A percentile compares a stretch with the other conserved stretches of the same genome.
phyloP scores from a whole-genome alignment of 2,113 vertebrate species.

The Scortum barcoo region DNA sequence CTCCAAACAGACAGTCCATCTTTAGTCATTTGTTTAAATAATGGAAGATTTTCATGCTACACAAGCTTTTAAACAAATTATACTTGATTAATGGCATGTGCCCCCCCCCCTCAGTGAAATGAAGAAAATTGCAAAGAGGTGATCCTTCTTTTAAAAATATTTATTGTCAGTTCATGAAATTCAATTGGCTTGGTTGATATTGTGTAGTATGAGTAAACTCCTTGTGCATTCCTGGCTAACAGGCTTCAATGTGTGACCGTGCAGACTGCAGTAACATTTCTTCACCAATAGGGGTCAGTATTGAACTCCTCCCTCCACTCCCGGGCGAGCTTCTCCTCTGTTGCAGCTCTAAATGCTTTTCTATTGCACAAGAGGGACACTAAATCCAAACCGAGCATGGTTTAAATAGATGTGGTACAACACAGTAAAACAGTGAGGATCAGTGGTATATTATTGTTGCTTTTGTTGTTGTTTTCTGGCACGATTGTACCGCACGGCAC shows the following conservation, averaged over 20 bases:
- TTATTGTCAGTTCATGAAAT: constrained; percentile 55
- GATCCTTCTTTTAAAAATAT: constrained; percentile 35
- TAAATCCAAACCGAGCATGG: background rate
- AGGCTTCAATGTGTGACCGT: constrained; percentile 1
- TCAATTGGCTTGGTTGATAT: constrained; percentile 24
- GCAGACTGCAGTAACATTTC: constrained; percentile 33
- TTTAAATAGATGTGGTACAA: constrained; percentile 11
- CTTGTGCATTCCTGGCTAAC: background rate
- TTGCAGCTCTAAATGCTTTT: background rate
- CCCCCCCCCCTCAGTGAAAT: background rate
- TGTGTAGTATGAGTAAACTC: constrained; percentile 1
- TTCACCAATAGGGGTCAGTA: constrained; percentile 59
- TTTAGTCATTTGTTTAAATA: constrained; percentile 5
- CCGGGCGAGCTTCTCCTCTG: background rate
- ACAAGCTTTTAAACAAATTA: background rate
- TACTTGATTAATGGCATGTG: background rate
- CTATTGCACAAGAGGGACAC: background rate
- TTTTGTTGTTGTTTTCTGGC: background rate
- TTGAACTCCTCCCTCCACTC: constrained; percentile 11
- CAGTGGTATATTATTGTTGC: background rate
- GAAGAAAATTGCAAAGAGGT: background rate
- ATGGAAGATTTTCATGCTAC: background rate
- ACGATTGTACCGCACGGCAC: background rate
- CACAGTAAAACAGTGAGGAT: background rate
- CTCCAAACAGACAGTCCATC: background rate